Percentiles rank a stretch among this genome's conserved stretches.
These are phyloP conservation scores for Cichlasoma orientale DNA, from an alignment of 2,797 vertebrate species.

Conservation along the genomic window DNA sequence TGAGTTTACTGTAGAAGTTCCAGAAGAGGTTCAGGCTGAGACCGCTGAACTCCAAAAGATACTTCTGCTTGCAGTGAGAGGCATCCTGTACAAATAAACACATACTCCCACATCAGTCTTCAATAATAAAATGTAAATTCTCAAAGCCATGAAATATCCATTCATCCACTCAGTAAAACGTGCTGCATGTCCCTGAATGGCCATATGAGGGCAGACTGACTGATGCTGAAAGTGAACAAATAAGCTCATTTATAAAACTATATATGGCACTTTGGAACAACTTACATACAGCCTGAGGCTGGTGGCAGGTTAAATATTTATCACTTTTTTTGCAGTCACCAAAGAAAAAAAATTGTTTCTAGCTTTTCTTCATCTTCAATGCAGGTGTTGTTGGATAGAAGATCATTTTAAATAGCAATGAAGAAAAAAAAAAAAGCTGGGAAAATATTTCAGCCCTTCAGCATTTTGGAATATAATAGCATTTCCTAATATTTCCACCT, in stretches of 20 bases:
- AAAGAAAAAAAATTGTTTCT: too few species aligned
- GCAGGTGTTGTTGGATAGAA: not conserved
- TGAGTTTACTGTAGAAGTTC: conserved; percentile 94
- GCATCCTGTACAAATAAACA: conserved; percentile 82
- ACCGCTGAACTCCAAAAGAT: conserved; percentile 90
- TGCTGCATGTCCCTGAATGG: not conserved
- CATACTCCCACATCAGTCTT: not conserved
- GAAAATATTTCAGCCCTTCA: not conserved
- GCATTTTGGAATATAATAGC: not conserved
- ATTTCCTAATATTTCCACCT: not conserved
- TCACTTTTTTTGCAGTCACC: not conserved
- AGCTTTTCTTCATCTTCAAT: not conserved
- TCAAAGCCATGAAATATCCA: not conserved
- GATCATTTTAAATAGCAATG: too few species aligned
- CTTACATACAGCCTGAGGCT: too few species aligned
- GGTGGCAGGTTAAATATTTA: too few species aligned
- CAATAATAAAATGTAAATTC: not conserved
- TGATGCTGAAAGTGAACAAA: not conserved
- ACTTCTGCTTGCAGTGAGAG: conserved; percentile 89
- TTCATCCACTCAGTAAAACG: not conserved
- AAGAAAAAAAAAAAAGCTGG: too few species aligned
- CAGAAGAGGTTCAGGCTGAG: conserved; percentile 92
- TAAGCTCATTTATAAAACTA: not conserved
- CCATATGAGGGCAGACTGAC: not conserved
- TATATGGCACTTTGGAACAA: not conserved